These are phyloP conservation scores for Atractosteus spatula DNA, from an alignment of 2,113 vertebrate genomes.

Conservation along the genomic window DNA sequence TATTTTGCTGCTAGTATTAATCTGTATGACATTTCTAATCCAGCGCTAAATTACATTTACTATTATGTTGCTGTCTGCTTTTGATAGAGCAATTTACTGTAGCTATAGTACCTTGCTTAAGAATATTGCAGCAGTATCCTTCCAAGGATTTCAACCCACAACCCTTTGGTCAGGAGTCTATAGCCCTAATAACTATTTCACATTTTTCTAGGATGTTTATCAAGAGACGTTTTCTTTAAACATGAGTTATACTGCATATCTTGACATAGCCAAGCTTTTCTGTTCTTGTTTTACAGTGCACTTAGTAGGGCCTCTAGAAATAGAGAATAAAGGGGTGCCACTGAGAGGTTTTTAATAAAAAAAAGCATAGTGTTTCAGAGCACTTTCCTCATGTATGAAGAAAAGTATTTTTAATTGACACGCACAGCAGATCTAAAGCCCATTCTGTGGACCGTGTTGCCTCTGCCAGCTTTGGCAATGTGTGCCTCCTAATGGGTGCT, in stretches of 20 bases:
- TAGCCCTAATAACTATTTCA: too few relatives aligned
- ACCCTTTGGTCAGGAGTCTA: too few relatives aligned
- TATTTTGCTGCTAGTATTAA: too few relatives aligned
- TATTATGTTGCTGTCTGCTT: too few relatives aligned
- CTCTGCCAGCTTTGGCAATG: conserved; percentile 5
- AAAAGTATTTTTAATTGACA: background rate
- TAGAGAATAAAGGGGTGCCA: background rate
- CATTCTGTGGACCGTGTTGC: background rate
- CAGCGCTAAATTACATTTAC: too few relatives aligned
- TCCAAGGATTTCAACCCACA: too few relatives aligned
- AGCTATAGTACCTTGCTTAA: too few relatives aligned
- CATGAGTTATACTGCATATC: background rate
- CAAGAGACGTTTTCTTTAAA: too few relatives aligned
- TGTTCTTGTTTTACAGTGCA: conserved; percentile 5
- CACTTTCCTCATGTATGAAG: background rate
- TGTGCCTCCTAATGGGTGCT: background rate
- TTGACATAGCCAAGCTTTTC: background rate
- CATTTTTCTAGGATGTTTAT: too few relatives aligned
- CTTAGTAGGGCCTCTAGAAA: background rate
- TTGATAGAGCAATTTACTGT: too few relatives aligned
- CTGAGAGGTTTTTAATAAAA: background rate
- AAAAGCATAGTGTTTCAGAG: background rate
- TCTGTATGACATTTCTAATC: too few relatives aligned
- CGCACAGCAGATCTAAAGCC: background rate
- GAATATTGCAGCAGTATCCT: too few relatives aligned